Evolutionary conservation across 2,113 vertebrate species (phyloP).

Genomic region (Phoenicopterus ruber): DNA sequence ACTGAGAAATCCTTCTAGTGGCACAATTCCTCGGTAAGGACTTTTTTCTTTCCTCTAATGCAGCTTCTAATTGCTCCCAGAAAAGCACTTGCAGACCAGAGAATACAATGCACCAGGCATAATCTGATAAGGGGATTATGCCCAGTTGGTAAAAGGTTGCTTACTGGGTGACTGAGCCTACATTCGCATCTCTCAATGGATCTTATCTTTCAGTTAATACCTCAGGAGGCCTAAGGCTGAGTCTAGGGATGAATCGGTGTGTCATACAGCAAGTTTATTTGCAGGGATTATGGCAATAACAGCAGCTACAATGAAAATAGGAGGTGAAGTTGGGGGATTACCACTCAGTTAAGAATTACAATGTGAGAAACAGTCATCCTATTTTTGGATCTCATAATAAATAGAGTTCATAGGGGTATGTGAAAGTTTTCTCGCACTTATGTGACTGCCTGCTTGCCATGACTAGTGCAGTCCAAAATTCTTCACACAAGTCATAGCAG

Average conservation of each 20-base stretch:
- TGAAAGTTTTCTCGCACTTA: background rate
- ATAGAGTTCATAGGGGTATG: background rate
- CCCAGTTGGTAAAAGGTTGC: background rate
- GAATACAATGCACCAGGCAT: background rate
- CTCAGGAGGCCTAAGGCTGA: background rate
- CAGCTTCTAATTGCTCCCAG: conserved; percentile 7
- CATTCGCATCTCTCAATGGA: background rate
- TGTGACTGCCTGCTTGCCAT: background rate
- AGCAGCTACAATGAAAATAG: background rate
- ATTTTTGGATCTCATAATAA: background rate
- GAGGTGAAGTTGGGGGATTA: background rate
- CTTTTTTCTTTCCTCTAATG: background rate
- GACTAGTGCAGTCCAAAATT: background rate
- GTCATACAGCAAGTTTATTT: background rate
- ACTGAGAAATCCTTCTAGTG: background rate
- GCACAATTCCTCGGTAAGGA: background rate
- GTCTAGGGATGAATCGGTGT: background rate
- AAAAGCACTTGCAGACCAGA: background rate
- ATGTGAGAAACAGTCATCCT: background rate
- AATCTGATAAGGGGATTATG: background rate
- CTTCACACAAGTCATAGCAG: background rate
- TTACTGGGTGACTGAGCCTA: background rate
- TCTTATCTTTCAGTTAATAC: conserved; percentile 14
- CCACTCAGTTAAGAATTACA: background rate
- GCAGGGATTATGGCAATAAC: background rate